Evolutionary conservation across 2,113 vertebrate genomes (phyloP).

Genomic region (Onychorhynchus coronatus): DNA sequence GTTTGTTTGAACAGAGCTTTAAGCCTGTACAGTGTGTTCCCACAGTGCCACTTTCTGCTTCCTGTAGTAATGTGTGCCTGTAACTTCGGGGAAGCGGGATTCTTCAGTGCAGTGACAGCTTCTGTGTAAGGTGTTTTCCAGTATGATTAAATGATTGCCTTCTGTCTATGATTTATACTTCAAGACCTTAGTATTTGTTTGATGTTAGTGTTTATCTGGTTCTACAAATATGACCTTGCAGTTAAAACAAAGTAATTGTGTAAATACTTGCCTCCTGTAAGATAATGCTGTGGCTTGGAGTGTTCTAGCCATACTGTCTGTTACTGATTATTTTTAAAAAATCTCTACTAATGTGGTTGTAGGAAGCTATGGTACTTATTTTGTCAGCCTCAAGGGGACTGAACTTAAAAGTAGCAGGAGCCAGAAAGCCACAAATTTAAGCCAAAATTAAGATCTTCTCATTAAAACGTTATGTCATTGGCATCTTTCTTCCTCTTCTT

Average conservation of each 20-base stretch:
- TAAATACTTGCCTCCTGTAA: not conserved
- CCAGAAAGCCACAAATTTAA: not conserved
- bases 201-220: slow-evolving; percentile 15
- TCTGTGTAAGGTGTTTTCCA: not conserved
- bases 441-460: not conserved
- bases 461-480: not conserved
- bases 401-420: not conserved
- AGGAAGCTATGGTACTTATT: not conserved
- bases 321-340: not conserved
- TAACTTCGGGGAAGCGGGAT: not conserved
- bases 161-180: not conserved
- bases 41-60: not conserved
- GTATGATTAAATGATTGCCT: not conserved
- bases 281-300: not conserved
- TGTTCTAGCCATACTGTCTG: not conserved
- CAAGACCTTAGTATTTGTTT: slow-evolving; percentile 5
- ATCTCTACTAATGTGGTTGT: not conserved
- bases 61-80: fast-evolving
- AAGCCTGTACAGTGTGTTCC: not conserved
- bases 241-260: not conserved
- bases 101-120: not conserved
- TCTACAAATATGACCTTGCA: slow-evolving; percentile 38
- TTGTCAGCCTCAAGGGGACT: not conserved
- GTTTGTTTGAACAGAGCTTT: not conserved
- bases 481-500: not conserved